phyloP scores from a whole-genome alignment of 2,888 invertebrate genomes.

The Schizaphis graminum region DNA sequence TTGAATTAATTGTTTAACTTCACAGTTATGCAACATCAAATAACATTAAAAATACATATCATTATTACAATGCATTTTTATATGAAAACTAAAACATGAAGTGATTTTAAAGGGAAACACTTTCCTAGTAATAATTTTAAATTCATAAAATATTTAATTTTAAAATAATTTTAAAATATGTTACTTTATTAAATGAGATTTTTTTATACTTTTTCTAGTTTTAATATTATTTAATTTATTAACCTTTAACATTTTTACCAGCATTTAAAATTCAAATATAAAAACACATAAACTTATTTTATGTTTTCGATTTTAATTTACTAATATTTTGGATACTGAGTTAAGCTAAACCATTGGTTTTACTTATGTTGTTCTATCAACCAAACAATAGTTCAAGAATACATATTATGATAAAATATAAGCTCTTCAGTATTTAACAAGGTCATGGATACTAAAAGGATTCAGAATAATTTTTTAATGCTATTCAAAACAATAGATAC shows the following conservation, averaged over 20 bases:
- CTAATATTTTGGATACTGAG: not conserved
- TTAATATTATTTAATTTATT: not conserved
- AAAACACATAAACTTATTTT: not conserved
- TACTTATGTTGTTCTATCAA: not conserved
- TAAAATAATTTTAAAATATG: not conserved
- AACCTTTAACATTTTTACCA: not conserved
- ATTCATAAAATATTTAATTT: not conserved
- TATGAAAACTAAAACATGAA: constrained; percentile 12
- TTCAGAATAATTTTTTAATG: not conserved
- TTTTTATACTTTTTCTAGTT: not conserved
- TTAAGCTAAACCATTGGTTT: not conserved
- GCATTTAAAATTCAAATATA: not conserved
- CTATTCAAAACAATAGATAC: not conserved
- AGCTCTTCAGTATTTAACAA: not conserved
- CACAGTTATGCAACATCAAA: constrained; percentile 22
- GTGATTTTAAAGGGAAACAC: not conserved
- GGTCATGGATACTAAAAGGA: not conserved
- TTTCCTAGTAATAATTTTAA: not conserved
- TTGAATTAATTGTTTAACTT: constrained; percentile 60
- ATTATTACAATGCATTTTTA: constrained; percentile 54
- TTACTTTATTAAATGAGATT: not conserved
- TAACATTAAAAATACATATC: constrained; percentile 45
- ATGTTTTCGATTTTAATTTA: not conserved
- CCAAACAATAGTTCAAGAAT: not conserved
- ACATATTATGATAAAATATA: not conserved